Conservation (phyloP, 2,797 vertebrate genomes). For the Propithecus deckenii region DNA sequence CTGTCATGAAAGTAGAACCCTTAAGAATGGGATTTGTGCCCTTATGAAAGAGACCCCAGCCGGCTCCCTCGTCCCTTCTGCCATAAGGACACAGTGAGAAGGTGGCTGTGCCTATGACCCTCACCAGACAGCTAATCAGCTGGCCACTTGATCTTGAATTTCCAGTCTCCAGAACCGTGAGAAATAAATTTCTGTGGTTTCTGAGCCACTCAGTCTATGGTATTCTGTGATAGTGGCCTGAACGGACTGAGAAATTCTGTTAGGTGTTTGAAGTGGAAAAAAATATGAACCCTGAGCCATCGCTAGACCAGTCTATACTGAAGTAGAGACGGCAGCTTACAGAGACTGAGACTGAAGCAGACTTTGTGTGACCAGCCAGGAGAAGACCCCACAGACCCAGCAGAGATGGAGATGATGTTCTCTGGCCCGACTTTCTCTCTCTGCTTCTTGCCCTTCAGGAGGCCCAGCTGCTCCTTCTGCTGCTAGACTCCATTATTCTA, state of each 20-base stretch:
- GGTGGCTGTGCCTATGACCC: not conserved
- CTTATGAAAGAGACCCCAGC: not conserved
- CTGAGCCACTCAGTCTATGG: not conserved
- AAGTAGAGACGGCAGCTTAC: not conserved
- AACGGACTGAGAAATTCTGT: not conserved
- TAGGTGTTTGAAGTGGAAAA: not conserved
- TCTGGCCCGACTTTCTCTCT: accelerated
- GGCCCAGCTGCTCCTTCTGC: not conserved
- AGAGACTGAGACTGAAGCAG: not conserved
- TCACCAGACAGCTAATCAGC: not conserved
- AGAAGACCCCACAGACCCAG: not conserved
- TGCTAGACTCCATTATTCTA: not conserved
- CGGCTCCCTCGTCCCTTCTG: not conserved
- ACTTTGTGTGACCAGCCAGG: not conserved
- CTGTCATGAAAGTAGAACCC: not conserved
- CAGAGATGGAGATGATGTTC: not conserved
- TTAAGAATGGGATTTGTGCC: not conserved
- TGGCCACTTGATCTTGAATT: not conserved
- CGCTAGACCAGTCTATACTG: not conserved
- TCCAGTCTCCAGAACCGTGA: not conserved
- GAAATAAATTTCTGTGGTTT: not conserved
- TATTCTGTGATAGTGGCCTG: not conserved
- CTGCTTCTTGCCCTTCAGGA: not conserved
- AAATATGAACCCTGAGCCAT: not conserved
- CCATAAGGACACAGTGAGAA: not conserved